phyloP scores from a whole-genome alignment of 2,797 vertebrate species.

The Fistularia tabacaria region DNA sequence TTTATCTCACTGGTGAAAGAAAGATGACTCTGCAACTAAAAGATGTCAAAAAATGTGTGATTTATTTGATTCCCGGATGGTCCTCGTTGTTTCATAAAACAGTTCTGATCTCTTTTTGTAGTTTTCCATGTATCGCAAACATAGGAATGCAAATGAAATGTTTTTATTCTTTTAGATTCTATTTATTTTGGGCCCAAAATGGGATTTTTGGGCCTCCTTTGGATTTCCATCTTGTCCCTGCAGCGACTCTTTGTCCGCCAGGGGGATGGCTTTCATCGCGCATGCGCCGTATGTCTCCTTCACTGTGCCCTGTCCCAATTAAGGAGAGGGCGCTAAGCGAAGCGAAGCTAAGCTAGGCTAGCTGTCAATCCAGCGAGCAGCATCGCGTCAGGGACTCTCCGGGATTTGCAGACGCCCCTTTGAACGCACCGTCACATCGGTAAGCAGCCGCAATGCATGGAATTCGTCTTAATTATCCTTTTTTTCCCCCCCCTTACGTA shows the following conservation, averaged over 20 bases:
- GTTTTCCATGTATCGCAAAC: too few species aligned
- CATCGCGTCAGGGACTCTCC: conserved; percentile 39
- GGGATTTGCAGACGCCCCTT: conserved; percentile 18
- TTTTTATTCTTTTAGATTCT: too few species aligned
- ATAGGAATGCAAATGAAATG: too few species aligned
- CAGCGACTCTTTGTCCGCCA: conserved; percentile 24
- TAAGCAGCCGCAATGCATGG: conserved; percentile 19
- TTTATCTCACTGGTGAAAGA: too few species aligned
- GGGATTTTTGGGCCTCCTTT: not conserved
- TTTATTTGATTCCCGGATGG: too few species aligned
- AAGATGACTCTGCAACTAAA: too few species aligned
- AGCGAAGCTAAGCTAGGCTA: conserved; percentile 53
- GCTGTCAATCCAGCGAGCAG: conserved; percentile 41
- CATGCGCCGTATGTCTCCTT: conserved; percentile 71
- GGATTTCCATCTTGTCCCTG: conserved; percentile 11
- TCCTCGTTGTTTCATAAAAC: too few species aligned
- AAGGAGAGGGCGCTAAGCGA: conserved; percentile 10
- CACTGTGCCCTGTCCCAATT: conserved; percentile 58
- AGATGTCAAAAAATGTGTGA: too few species aligned
- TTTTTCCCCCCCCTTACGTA: not conserved
- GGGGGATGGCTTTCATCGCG: conserved; percentile 29
- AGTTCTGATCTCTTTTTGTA: too few species aligned
- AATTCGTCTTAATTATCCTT: not conserved
- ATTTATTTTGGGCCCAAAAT: too few species aligned
- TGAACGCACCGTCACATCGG: conserved; percentile 29